These are phyloP conservation scores for Lophotis ruficrista DNA, from an alignment of 2,113 vertebrate species.

Conservation along the genomic window DNA sequence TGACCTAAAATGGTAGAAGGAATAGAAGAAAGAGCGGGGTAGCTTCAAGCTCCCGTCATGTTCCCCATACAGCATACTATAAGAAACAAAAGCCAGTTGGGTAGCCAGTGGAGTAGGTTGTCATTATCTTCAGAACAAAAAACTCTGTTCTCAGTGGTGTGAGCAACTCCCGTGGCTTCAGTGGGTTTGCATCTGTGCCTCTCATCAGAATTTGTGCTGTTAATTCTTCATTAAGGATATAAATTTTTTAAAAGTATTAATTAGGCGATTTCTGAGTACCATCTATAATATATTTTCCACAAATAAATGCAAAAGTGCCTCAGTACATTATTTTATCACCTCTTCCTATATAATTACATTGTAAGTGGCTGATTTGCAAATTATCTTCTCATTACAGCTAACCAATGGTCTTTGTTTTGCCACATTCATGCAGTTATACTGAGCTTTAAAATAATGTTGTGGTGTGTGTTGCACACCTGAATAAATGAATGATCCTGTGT, in stretches of 20 bases:
- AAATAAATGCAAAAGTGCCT: background rate
- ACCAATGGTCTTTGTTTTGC: background rate
- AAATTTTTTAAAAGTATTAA: background rate
- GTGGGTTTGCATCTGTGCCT: background rate
- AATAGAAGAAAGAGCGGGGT: background rate
- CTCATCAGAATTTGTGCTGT: background rate
- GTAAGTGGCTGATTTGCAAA: background rate
- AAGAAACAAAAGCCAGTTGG: background rate
- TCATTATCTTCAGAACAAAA: background rate
- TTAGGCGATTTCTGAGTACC: background rate
- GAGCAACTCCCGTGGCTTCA: background rate
- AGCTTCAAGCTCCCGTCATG: background rate
- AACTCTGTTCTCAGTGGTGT: background rate
- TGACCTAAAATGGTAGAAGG: background rate
- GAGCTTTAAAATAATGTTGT: background rate
- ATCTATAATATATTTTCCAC: background rate
- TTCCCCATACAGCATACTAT: background rate
- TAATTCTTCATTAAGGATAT: background rate
- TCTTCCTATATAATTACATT: background rate
- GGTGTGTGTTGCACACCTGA: background rate
- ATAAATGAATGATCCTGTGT: background rate
- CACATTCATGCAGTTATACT: background rate
- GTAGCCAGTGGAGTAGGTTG: background rate
- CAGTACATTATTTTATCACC: background rate
- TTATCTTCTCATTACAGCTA: background rate